A percentile compares a stretch with the other conserved stretches of the same genome.
Evolutionary conservation across 2,888 invertebrate genomes (phyloP).

Genomic region (Caenorhabditis sp.): DNA sequence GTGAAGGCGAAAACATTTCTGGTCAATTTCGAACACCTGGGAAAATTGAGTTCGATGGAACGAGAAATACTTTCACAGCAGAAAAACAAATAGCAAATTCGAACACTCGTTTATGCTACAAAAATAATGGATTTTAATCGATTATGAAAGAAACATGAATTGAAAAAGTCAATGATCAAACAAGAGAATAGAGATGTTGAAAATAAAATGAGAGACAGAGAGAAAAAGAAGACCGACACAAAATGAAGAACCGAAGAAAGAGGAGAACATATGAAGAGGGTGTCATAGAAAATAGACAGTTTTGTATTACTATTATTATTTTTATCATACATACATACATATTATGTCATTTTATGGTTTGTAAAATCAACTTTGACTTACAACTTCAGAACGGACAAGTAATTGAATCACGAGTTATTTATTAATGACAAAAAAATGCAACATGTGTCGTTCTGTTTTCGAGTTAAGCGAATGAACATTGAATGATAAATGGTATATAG

Average conservation of each 20-base stretch:
- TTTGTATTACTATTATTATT: no score
- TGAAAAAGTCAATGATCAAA: conserved; percentile 1
- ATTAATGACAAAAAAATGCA: no score
- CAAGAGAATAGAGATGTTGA: not conserved
- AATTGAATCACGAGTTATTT: no score
- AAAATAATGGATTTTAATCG: not conserved
- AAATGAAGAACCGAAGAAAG: not conserved
- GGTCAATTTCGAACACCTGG: no score
- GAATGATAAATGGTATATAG: no score
- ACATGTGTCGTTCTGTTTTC: no score
- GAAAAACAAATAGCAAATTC: no score
- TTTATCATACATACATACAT: not conserved
- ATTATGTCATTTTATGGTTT: not conserved
- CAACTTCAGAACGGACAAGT: not conserved
- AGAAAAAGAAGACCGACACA: conserved; percentile 7
- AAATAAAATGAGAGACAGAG: not conserved
- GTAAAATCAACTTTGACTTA: not conserved
- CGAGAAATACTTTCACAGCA: no score
- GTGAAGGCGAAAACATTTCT: no score
- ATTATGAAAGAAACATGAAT: conserved; percentile 12
- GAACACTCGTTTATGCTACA: no score
- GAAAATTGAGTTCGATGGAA: no score
- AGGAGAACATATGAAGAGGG: not conserved
- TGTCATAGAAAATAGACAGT: not conserved
- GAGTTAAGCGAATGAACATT: no score